phyloP scores from a whole-genome alignment of 2,113 vertebrate genomes.

The Eurystomus gularis region DNA sequence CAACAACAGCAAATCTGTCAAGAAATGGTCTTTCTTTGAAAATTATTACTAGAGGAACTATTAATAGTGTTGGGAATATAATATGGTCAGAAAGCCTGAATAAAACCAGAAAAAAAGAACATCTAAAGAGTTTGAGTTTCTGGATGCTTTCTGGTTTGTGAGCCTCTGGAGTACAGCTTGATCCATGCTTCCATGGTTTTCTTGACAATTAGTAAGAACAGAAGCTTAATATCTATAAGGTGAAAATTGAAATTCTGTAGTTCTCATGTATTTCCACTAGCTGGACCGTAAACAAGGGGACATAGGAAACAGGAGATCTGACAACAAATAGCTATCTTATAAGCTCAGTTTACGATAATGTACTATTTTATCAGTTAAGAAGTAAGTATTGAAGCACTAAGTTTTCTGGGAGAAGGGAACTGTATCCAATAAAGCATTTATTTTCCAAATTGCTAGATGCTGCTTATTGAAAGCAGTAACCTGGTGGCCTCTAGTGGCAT shows the following conservation, averaged over 20 bases:
- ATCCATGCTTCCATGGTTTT: neutral
- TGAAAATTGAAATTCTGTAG: neutral
- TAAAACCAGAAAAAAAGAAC: neutral
- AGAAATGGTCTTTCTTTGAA: neutral
- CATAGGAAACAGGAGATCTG: neutral
- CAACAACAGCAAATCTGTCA: neutral
- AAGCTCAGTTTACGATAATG: neutral
- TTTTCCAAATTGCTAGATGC: neutral
- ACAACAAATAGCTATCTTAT: neutral
- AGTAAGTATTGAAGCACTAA: neutral
- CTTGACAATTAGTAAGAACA: neutral
- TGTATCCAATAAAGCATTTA: neutral
- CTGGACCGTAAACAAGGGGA: neutral
- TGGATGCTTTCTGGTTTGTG: neutral
- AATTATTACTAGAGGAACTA: neutral
- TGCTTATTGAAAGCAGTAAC: neutral
- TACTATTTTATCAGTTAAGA: neutral
- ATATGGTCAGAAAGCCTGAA: neutral
- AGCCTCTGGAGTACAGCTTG: neutral
- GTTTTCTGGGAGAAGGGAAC: neutral
- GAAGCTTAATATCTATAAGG: neutral
- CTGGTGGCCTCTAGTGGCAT: conserved; percentile 46
- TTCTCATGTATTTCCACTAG: neutral
- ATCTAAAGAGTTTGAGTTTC: neutral
- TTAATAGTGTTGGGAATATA: neutral